These are phyloP conservation scores for Phorcus lineatus DNA, from an alignment of 2,888 invertebrate species.

Conservation along the genomic window DNA sequence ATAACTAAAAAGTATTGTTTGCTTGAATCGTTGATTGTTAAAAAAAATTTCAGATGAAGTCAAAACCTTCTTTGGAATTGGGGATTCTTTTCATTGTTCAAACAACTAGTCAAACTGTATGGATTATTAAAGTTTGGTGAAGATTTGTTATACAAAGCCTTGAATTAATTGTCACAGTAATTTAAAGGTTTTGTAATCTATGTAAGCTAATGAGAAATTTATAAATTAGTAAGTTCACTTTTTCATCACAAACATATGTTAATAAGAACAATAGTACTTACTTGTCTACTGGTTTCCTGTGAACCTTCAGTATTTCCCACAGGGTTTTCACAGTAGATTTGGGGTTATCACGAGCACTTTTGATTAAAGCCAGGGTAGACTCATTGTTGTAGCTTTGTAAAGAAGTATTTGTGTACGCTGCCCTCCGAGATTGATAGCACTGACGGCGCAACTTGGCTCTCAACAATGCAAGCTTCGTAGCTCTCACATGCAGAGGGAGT, in stretches of 20 bases:
- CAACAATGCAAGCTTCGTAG: conserved; percentile 65
- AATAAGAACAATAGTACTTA: not conserved
- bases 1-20: too few species aligned
- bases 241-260: not conserved
- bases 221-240: too few species aligned
- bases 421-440: conserved; percentile 75
- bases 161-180: too few species aligned
- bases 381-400: conserved; percentile 46
- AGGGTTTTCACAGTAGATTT: conserved; percentile 57
- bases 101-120: too few species aligned
- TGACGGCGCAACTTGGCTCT: conserved; percentile 76
- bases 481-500: conserved; percentile 46
- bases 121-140: too few species aligned
- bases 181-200: too few species aligned
- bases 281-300: conserved; percentile 4
- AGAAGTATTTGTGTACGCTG: conserved; percentile 58
- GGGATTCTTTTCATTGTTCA: too few species aligned
- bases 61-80: too few species aligned
- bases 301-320: conserved; percentile 43
- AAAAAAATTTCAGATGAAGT: too few species aligned
- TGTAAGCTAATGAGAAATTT: too few species aligned
- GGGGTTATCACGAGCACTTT: conserved; percentile 67
- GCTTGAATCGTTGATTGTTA: too few species aligned
- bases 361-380: conserved; percentile 71
- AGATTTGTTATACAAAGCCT: too few species aligned